Base-by-base conservation (phyloP, 2,888 invertebrate genomes). In the Drosophila rellima region DNA sequence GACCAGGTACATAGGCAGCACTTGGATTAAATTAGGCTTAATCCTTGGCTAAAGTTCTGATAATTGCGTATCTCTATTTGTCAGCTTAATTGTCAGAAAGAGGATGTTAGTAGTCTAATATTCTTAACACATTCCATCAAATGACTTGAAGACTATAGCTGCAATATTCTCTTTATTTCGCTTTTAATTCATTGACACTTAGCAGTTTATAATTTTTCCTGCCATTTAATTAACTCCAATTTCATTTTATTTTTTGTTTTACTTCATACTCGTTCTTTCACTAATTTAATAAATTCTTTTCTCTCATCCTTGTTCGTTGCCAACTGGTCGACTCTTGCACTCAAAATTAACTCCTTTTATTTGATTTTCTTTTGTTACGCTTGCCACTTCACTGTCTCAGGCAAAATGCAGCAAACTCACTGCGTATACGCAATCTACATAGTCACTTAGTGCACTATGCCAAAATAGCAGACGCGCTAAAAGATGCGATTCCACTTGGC, bases 381-480 rank as follows among this genome's bases (percentile, higher is more conserved):
- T 8, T 37, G 26, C 11, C 31, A 54, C 31, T 40, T 31, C 11
- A 55, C 18, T 15, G 5, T n/a, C 45, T 11, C 29, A 15, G 45
- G 10, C 47, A 20, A 17, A 20, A 10, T 11, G 20, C 23, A 35
- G 17, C 35, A 4, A 11, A 5, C 47, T 62, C 63, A n/a, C 26
- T 45, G 67, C 79, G 79, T 77, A 81, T 78, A 78, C 78, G 74
- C 71, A 82, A 70, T 70, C 66, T 44, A n/a, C 37, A 71, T 48
- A 44, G 39, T 45, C 76, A 70, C 73, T 74, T 82, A 74, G 80
- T 80, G 68, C 78, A 78, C 69, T 64, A 61, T 54, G 68, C 76
- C 70, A 70, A 80, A 78, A 66, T 80, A 39, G 64, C 68, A 63
- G 71, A 10, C 70, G 50, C 74, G 76, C 61, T 75, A 70, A 70